These are phyloP conservation scores for Eristalinus aeneus DNA, from an alignment of 2,888 invertebrate species.

Conservation along the genomic window DNA sequence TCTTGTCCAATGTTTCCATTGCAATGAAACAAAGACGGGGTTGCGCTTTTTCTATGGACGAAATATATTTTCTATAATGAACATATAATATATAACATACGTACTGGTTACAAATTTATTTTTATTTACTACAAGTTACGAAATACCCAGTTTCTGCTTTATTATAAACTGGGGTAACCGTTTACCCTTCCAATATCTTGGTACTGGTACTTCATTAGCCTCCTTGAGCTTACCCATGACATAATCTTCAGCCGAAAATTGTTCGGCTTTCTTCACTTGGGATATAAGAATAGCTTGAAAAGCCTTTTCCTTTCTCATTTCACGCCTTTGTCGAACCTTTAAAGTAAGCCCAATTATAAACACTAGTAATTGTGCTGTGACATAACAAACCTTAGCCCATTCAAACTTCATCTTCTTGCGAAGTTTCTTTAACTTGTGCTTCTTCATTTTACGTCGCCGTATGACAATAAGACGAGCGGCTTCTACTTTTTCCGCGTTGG, in stretches of 20 bases:
- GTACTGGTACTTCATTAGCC: constrained; percentile 84
- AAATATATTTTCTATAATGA: too few species aligned
- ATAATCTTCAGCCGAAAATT: constrained; percentile 88
- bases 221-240: constrained; percentile 84
- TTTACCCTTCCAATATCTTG: constrained; percentile 83
- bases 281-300: constrained; percentile 88
- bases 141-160: constrained; percentile 83
- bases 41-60: too few species aligned
- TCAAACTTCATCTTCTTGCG: constrained; percentile 89
- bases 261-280: constrained; percentile 87
- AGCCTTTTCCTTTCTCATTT: constrained; percentile 87
- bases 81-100: too few species aligned
- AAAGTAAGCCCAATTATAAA: constrained; percentile 62
- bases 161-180: constrained; percentile 86
- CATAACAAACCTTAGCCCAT: constrained; percentile 84
- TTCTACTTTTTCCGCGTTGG: constrained; percentile 82
- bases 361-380: neutral
- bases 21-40: too few species aligned
- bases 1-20: too few species aligned
- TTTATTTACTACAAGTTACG: neutral
- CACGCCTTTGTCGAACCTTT: constrained; percentile 85
- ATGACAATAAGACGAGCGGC: constrained; percentile 89
- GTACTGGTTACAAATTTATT: too few species aligned
- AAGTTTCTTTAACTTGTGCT: constrained; percentile 90
- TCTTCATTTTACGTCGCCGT: constrained; percentile 91